These are phyloP conservation scores for Drosophila affinis DNA, from an alignment of 2,888 invertebrate genomes.

Conservation along the genomic window DNA sequence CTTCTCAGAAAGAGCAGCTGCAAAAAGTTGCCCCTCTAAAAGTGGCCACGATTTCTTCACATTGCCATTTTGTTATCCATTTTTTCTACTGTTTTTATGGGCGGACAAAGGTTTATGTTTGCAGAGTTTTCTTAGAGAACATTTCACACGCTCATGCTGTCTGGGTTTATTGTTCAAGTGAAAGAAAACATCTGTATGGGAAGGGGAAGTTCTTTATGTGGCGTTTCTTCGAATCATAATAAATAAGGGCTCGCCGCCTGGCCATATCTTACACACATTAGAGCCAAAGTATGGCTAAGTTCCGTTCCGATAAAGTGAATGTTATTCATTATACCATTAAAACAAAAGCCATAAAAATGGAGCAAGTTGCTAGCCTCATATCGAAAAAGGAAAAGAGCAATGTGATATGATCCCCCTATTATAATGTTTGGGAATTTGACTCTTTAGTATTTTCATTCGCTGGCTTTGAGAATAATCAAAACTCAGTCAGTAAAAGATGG, in stretches of 20 bases:
- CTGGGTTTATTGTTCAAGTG: slow-evolving; percentile 4
- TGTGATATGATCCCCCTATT: too few relatives aligned
- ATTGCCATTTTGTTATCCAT: neutral
- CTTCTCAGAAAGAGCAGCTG: slow-evolving; percentile 19
- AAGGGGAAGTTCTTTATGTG: slow-evolving; percentile 20
- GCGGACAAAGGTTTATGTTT: slow-evolving; percentile 16
- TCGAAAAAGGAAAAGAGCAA: too few relatives aligned
- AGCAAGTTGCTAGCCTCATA: too few relatives aligned
- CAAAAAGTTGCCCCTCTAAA: neutral
- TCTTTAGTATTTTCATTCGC: too few relatives aligned
- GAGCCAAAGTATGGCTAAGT: slow-evolving; percentile 1
- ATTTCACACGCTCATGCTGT: slow-evolving; percentile 24
- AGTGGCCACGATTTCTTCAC: neutral
- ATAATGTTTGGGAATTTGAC: too few relatives aligned
- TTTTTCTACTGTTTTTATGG: neutral
- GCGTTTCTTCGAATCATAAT: slow-evolving; percentile 20
- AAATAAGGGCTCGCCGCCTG: slow-evolving; percentile 6
- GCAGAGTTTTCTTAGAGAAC: neutral
- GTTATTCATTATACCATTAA: neutral
- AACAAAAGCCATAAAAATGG: neutral
- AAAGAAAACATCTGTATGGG: slow-evolving; percentile 10
- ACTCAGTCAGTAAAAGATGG: too few relatives aligned
- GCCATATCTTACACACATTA: slow-evolving; percentile 1
- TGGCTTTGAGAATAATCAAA: too few relatives aligned
- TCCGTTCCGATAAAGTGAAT: neutral